These are phyloP conservation scores for Lonchura striata DNA, from an alignment of 2,113 vertebrate genomes.

Conservation along the genomic window DNA sequence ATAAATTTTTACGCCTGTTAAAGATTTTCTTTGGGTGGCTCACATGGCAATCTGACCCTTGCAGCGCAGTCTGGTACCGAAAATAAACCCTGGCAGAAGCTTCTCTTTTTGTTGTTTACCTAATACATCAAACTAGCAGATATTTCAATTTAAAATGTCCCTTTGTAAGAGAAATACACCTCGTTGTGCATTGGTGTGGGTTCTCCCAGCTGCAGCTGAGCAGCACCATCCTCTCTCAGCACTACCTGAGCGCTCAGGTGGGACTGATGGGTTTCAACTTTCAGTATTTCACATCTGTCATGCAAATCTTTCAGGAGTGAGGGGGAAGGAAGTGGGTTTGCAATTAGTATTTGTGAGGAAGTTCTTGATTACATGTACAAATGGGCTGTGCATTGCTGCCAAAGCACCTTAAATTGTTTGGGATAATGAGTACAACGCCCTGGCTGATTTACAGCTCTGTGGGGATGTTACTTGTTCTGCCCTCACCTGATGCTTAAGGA, in stretches of 20 bases:
- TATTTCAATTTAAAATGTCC: background rate
- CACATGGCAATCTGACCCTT: background rate
- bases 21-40: background rate
- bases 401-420: background rate
- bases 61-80: background rate
- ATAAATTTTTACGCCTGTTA: background rate
- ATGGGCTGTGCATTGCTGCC: background rate
- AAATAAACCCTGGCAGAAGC: background rate
- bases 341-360: background rate
- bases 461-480: background rate
- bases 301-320: background rate
- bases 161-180: background rate
- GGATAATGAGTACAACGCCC: background rate
- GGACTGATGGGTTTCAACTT: background rate
- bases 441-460: background rate
- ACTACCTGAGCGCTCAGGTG: background rate
- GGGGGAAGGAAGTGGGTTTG: background rate
- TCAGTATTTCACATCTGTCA: background rate
- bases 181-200: fast-evolving
- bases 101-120: background rate
- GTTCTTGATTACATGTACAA: background rate
- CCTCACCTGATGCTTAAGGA: background rate
- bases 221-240: background rate
- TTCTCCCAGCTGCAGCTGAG: background rate
- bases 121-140: background rate